Percentiles rank a stretch among this genome's conserved stretches.
These are phyloP conservation scores for Ispidina picta DNA, from an alignment of 2,797 vertebrate genomes.

Conservation along the genomic window DNA sequence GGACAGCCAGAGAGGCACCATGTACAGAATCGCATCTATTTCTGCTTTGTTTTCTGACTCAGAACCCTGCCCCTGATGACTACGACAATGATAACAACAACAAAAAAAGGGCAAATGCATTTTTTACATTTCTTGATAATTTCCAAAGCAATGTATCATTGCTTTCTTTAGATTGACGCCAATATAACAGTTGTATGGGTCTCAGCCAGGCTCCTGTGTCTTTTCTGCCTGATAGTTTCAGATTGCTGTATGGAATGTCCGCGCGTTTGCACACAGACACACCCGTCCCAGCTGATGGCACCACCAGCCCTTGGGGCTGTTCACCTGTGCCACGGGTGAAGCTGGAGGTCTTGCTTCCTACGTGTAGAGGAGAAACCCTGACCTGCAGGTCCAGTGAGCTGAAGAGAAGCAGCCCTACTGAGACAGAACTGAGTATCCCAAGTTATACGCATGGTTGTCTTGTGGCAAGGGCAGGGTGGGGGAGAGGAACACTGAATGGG, in stretches of 20 bases:
- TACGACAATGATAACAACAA: conserved; percentile 52
- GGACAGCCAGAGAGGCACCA: conserved; percentile 43
- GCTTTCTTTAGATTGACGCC: conserved; percentile 73
- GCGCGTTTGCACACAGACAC: conserved; percentile 64
- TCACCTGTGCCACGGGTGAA: not conserved
- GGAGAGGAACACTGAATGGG: not conserved
- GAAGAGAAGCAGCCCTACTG: conserved; percentile 13
- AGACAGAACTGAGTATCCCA: not conserved
- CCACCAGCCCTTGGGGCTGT: not conserved
- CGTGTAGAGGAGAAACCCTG: not conserved
- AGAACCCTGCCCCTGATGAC: conserved; percentile 59
- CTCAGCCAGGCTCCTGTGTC: conserved; percentile 76
- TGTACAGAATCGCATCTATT: conserved; percentile 62
- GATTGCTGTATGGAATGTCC: conserved; percentile 46
- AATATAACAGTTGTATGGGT: conserved; percentile 69
- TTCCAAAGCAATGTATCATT: conserved; percentile 73
- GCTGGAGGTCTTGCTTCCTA: not conserved
- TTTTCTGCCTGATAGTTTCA: conserved; percentile 72
- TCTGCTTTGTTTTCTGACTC: conserved; percentile 68
- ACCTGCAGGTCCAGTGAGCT: not conserved
- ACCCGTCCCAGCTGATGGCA: not conserved
- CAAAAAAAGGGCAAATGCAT: conserved; percentile 77
- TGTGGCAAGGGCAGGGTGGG: not conserved
- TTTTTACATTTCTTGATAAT: conserved; percentile 77
- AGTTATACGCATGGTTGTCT: not conserved